phyloP scores from a whole-genome alignment of 2,113 vertebrate species.

The Microtus pennsylvanicus region DNA sequence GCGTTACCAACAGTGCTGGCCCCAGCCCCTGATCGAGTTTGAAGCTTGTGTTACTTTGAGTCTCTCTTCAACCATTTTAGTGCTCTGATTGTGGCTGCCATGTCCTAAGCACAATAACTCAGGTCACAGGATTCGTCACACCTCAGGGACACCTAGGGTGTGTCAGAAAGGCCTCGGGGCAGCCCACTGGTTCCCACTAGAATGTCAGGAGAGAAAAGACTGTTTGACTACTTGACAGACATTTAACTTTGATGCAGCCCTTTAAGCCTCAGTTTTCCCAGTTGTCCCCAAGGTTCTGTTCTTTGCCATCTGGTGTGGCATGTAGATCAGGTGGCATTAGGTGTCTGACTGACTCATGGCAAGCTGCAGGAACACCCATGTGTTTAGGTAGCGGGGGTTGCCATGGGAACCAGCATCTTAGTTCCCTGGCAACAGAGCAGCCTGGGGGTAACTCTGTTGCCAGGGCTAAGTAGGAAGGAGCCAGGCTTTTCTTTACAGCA shows the following conservation, averaged over 20 bases:
- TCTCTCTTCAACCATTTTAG: neutral
- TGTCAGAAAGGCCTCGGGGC: too few relatives aligned
- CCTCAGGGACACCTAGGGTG: neutral
- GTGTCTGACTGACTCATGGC: conserved; percentile 32
- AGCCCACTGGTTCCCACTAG: neutral
- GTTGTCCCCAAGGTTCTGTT: neutral
- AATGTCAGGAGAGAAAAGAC: neutral
- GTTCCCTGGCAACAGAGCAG: conserved; percentile 23
- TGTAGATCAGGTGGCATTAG: neutral
- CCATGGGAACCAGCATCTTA: neutral
- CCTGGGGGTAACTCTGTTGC: neutral
- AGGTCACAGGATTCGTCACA: neutral
- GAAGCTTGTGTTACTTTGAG: neutral
- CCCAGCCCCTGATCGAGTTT: too few relatives aligned
- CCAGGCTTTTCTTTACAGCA: neutral
- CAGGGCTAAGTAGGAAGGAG: neutral
- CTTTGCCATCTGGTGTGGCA: neutral
- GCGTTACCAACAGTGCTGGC: neutral
- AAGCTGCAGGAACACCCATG: conserved; percentile 30
- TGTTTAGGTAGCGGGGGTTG: conserved; percentile 29
- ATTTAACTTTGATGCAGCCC: neutral
- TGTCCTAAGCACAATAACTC: neutral
- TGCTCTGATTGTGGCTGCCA: neutral
- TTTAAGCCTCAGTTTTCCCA: neutral
- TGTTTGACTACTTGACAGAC: neutral